These are phyloP conservation scores for Silurus asotus DNA, from an alignment of 2,113 vertebrate genomes.

Conservation along the genomic window DNA sequence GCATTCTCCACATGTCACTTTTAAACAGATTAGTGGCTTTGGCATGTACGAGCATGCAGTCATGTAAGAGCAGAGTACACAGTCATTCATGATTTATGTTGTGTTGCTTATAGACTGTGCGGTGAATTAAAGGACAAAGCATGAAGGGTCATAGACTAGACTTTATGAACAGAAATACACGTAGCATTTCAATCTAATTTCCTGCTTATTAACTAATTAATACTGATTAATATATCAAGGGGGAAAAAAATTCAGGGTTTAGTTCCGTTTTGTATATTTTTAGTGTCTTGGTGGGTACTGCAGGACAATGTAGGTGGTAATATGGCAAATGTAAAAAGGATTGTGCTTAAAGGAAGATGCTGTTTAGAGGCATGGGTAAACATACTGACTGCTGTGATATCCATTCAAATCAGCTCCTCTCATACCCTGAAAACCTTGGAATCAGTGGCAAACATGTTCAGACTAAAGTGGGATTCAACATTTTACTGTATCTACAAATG, in stretches of 20 bases:
- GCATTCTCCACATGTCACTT: constrained; percentile 36
- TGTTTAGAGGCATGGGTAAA: neutral
- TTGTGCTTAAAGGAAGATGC: neutral
- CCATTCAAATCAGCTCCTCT: neutral
- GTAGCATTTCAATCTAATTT: neutral
- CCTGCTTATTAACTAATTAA: neutral
- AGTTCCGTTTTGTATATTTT: neutral
- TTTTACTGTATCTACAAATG: neutral
- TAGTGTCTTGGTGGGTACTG: neutral
- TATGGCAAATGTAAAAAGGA: neutral
- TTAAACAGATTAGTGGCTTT: constrained; percentile 39
- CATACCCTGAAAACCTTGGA: neutral
- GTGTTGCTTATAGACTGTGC: neutral
- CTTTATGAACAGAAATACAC: constrained; percentile 6
- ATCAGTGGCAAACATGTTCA: neutral
- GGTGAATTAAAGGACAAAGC: constrained; percentile 22
- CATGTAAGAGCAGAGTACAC: constrained; percentile 1
- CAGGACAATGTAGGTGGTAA: neutral
- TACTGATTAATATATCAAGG: neutral
- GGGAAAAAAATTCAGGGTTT: neutral
- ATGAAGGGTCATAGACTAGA: neutral
- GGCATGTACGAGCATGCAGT: constrained; percentile 5
- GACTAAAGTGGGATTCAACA: neutral
- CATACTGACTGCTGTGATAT: neutral
- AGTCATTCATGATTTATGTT: constrained; percentile 8